Base-by-base conservation (phyloP, 1,140 invertebrate genomes). In the Drosophila takahashii region DNA sequence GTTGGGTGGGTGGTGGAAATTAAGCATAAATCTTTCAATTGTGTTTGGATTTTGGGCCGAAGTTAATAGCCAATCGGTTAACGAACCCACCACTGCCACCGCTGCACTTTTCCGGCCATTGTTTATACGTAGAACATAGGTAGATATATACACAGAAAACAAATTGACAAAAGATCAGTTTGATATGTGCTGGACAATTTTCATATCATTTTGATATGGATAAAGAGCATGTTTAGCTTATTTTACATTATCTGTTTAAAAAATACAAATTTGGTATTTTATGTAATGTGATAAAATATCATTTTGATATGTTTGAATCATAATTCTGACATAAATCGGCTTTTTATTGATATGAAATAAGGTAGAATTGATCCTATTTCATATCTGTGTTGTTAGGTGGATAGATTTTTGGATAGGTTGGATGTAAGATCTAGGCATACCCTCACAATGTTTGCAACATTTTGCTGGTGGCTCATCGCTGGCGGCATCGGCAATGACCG, bases 391-490 rank as follows among this genome's bases (percentile, higher is more conserved):
- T n/a, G n/a, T n/a, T 48, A 52, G 1, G 13, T 52, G 34, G 26
- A 64, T 32, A 29, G 22, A 22, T 22, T 26, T 11, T 48, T 62
- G 56, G 42, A 71, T 61, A 78, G 53, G 52, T 75, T 48, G 64
- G 37, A 73, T 62, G 78, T 87, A 84, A 84, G 44, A 85, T 77
- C 84, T 89, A 87, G 79, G 84, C 90, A 79, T 92, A 92, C 91
- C 91, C 83, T 92, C 91, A 92, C 91, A 92, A 90, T 92, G 90
- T 92, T 92, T 92, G 91, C 91, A 92, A 91, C 91, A 92, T 92
- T 92, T 92, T 91, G 91, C 86, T 91, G 91, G 91, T 90, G 91
- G 91, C 81, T 92, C 91, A 85, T 92, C 91, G 84, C 86, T 83
- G 83, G 56, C 64, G 79, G 90, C 69, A 79, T 92, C 91, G 87